Conservation (phyloP, 1,140 invertebrate genomes). For the Colletes latitarsis region DNA sequence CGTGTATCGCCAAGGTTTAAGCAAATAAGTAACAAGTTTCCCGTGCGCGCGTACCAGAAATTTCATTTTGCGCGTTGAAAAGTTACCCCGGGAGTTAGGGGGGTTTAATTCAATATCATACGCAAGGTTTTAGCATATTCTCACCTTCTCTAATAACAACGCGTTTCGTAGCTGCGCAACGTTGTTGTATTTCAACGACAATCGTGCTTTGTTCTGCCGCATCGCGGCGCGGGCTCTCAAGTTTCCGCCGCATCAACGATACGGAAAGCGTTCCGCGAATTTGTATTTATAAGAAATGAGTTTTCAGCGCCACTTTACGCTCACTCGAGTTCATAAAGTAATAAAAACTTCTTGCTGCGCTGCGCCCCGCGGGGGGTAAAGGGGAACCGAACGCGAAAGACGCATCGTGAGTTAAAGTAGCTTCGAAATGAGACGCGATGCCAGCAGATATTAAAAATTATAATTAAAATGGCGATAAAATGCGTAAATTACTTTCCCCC, state of each 20-base stretch:
- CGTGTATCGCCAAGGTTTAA: constrained; percentile 19
- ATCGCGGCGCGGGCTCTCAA: background rate
- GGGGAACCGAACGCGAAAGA: too few species aligned
- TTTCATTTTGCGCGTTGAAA: constrained; percentile 33
- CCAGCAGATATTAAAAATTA: constrained; percentile 40
- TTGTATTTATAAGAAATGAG: constrained; percentile 23
- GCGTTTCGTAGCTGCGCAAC: background rate
- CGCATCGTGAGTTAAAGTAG: constrained; percentile 3
- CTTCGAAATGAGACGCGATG: background rate
- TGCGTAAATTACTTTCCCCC: constrained; percentile 4
- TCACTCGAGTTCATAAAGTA: constrained; percentile 33
- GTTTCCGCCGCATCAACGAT: background rate
- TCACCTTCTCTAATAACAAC: background rate
- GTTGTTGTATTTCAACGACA: background rate
- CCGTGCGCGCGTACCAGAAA: background rate
- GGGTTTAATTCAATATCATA: constrained; percentile 33
- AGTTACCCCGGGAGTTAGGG: background rate
- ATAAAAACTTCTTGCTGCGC: constrained; percentile 25
- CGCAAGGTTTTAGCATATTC: constrained; percentile 14
- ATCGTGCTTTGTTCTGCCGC: constrained; percentile 10
- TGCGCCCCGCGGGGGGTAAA: background rate
- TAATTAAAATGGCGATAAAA: constrained; percentile 34
- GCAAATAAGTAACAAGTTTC: constrained; percentile 31
- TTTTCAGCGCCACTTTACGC: background rate
- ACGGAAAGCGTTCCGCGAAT: background rate